A percentile compares a stretch with the other conserved stretches of the same genome.
These are phyloP conservation scores for Actias luna DNA, from an alignment of 2,888 invertebrate genomes.

Conservation along the genomic window DNA sequence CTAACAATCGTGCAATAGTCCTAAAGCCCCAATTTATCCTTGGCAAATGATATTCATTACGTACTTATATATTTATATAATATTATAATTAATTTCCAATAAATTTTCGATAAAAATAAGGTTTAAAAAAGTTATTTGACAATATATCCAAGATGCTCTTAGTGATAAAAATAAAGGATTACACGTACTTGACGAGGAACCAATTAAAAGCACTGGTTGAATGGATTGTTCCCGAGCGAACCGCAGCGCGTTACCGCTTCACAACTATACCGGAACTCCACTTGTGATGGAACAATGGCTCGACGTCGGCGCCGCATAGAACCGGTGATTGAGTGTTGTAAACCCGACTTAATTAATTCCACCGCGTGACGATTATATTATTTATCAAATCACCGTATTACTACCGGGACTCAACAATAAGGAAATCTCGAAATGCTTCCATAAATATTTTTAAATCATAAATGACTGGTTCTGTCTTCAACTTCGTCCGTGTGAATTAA, in stretches of 20 bases:
- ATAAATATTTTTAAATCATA: no score
- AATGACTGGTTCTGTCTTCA: no score
- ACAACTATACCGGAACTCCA: slow-evolving; percentile 7
- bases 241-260: not conserved
- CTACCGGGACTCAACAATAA: not conserved
- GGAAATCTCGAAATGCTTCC: no score
- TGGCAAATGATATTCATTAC: no score
- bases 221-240: not conserved
- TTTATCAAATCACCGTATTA: not conserved
- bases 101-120: no score
- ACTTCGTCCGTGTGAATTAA: no score
- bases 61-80: not conserved
- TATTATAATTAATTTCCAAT: no score
- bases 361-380: not conserved
- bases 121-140: no score
- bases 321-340: not conserved
- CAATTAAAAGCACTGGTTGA: not conserved
- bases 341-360: not conserved
- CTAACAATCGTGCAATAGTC: no score
- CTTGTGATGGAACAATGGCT: not conserved
- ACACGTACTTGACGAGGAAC: not conserved
- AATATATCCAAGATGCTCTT: not conserved
- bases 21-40: no score
- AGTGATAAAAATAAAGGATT: not conserved
- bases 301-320: not conserved